These are phyloP conservation scores for Thalassarche chlororhynchos DNA, from an alignment of 2,113 vertebrate species.

Conservation along the genomic window DNA sequence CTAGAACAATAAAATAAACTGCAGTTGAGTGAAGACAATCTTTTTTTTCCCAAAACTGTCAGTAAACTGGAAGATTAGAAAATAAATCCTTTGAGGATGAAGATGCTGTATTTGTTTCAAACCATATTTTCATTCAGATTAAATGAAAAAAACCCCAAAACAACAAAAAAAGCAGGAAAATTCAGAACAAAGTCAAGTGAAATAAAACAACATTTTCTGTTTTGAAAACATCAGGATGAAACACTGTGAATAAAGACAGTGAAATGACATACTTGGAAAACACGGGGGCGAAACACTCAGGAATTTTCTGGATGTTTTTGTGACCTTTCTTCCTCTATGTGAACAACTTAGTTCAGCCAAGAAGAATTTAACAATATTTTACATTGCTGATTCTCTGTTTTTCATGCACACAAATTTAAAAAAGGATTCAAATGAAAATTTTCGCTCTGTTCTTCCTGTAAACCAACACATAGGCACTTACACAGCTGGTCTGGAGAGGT, in stretches of 20 bases:
- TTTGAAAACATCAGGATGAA: background rate
- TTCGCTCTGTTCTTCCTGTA: background rate
- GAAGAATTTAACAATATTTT: background rate
- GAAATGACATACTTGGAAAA: background rate
- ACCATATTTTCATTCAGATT: background rate
- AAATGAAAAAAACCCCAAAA: background rate
- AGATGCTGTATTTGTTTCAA: background rate
- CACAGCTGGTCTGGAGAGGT: background rate
- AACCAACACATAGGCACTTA: background rate
- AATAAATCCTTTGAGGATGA: background rate
- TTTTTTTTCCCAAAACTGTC: background rate
- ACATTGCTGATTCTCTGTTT: background rate
- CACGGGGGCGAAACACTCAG: background rate
- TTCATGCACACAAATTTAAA: background rate
- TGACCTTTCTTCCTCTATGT: background rate
- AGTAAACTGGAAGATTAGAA: background rate
- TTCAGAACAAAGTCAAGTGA: background rate
- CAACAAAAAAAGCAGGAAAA: background rate
- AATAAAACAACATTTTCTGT: background rate
- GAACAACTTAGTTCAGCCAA: background rate
- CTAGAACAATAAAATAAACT: background rate
- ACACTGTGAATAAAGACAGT: background rate
- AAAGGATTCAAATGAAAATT: background rate
- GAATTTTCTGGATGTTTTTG: background rate
- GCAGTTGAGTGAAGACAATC: background rate